Conservation (phyloP, 2,113 vertebrate genomes). For the Corydoras sp. region DNA sequence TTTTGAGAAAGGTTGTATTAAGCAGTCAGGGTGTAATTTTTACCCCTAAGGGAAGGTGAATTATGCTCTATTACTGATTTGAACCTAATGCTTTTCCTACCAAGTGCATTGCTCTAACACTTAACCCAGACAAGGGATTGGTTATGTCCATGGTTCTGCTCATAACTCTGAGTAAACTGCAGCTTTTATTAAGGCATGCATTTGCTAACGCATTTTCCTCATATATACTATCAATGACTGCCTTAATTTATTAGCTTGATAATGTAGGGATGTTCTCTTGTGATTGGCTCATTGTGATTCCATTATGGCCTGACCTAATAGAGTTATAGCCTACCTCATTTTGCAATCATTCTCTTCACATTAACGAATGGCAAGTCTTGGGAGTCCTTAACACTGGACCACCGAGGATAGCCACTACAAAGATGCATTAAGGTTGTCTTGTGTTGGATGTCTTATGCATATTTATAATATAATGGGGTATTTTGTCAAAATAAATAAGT, state of each 20-base stretch:
- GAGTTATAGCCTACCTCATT: slow-evolving; percentile 2
- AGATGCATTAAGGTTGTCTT: not conserved
- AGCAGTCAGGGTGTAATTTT: slow-evolving; percentile 40
- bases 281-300: not conserved
- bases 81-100: slow-evolving; percentile 35
- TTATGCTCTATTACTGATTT: slow-evolving; percentile 42
- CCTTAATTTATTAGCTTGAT: slow-evolving; percentile 4
- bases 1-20: slow-evolving; percentile 40
- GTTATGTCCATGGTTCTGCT: slow-evolving; percentile 21
- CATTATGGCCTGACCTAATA: slow-evolving; percentile 3
- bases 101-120: slow-evolving; percentile 31
- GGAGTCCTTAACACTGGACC: not conserved
- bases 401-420: not conserved
- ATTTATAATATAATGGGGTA: no score
- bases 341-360: not conserved
- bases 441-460: not conserved
- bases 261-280: slow-evolving; percentile 13
- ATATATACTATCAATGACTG: not conserved
- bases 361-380: not conserved
- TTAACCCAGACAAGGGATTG: slow-evolving; percentile 26
- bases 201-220: slow-evolving; percentile 2
- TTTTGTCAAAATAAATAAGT: no score
- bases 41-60: slow-evolving; percentile 41
- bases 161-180: slow-evolving; percentile 9
- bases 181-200: slow-evolving; percentile 12